These are phyloP conservation scores for Ectropis crepuscularia DNA, from an alignment of 2,888 invertebrate species.

Conservation along the genomic window DNA sequence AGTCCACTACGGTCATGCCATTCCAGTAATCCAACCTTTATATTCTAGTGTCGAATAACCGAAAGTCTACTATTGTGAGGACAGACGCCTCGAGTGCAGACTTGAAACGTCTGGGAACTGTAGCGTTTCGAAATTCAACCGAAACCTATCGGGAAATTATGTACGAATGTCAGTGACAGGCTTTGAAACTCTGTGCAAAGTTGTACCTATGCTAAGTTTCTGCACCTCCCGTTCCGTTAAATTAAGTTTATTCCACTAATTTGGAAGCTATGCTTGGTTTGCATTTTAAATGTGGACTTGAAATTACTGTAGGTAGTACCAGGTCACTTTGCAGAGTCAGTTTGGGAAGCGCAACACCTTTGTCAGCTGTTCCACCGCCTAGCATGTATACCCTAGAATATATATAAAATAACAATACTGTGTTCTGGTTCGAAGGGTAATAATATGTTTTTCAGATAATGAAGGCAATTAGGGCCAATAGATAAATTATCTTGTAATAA, in stretches of 20 bases:
- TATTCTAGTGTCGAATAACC: not conserved
- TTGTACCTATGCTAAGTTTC: slow-evolving; percentile 11
- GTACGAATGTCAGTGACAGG: slow-evolving; percentile 26
- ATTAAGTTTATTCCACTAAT: not conserved
- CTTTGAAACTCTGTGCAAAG: slow-evolving; percentile 19
- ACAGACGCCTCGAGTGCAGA: slow-evolving; percentile 34
- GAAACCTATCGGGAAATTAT: slow-evolving; percentile 39
- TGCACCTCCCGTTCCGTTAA: not conserved
- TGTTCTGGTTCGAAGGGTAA: not conserved
- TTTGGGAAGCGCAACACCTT: no score
- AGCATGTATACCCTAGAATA: no score
- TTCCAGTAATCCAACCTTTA: no score
- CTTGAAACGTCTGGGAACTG: slow-evolving; percentile 37
- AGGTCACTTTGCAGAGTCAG: no score
- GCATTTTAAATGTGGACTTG: not conserved
- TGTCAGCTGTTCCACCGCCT: no score
- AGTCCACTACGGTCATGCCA: no score
- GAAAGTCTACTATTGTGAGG: slow-evolving; percentile 5
- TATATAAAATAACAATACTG: no score
- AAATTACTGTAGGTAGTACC: no score
- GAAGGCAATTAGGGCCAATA: no score
- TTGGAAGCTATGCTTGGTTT: not conserved
- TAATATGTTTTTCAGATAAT: no score
- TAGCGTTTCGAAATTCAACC: slow-evolving; percentile 29
- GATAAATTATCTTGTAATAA: no score